These are phyloP conservation scores for Poecile montanus DNA, from an alignment of 2,797 vertebrate species.

Conservation along the genomic window DNA sequence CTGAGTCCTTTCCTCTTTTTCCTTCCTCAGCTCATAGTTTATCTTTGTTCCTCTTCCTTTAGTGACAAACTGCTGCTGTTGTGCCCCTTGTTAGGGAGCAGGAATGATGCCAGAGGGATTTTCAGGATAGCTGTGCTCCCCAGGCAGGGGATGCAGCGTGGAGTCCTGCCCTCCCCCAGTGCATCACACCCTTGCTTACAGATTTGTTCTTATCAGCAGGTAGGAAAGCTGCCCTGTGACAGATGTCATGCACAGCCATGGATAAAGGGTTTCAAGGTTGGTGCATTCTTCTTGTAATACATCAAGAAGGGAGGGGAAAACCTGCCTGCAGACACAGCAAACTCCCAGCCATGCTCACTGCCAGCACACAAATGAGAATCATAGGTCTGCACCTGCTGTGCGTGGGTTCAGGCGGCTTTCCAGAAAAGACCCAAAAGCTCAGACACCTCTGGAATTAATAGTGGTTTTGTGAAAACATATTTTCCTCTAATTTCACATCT, in stretches of 20 bases:
- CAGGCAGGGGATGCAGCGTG: rapidly evolving
- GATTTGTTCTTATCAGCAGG: not conserved
- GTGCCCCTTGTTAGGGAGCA: not conserved
- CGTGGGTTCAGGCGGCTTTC: not conserved
- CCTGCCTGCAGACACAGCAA: not conserved
- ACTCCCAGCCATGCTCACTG: rapidly evolving
- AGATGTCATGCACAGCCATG: not conserved
- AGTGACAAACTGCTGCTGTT: not conserved
- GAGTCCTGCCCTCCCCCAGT: not conserved
- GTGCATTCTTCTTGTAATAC: not conserved
- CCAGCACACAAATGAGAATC: rapidly evolving
- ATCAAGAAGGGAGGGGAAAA: not conserved
- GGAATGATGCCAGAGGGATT: not conserved
- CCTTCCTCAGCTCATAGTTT: not conserved
- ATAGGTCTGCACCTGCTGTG: rapidly evolving
- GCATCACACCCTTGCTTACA: rapidly evolving
- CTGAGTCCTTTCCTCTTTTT: not conserved
- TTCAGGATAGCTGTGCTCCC: not conserved
- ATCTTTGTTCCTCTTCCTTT: not conserved
- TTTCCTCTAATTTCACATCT: not conserved
- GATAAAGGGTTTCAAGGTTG: not conserved
- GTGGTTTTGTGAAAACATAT: not conserved
- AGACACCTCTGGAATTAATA: not conserved
- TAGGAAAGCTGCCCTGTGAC: not conserved
- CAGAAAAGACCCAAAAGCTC: not conserved